Base-by-base conservation (phyloP, 2,888 invertebrate genomes). In the Synanthedon formicaeformis region DNA sequence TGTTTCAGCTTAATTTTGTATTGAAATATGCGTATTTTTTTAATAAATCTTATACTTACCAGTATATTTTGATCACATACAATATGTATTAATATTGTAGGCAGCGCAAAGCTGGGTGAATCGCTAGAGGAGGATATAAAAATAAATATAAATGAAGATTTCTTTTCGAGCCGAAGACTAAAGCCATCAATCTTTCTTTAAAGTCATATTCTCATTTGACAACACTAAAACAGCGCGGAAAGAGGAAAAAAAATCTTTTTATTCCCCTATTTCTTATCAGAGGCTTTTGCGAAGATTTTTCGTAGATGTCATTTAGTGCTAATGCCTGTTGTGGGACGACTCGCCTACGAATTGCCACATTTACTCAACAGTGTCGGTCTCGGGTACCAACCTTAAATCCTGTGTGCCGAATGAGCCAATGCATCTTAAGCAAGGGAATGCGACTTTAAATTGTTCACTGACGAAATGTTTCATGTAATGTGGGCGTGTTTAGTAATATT, bases 241-340 rank as follows among this genome's bases (percentile, higher is more conserved):
- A 65, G 61, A 67, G 59, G 49, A 62, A 65, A 61, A n/a, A 73
- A 75, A 73, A 73, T 77, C 74, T 75, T 74, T 78, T 75, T 75
- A 78, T 74, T 74, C 73, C 72, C 75, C 71, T 67, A 75, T 78
- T 73, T 64, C 75, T 76, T 81, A 80, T 82, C 78, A 73, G 60
- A 59, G 66, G 62, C 69, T 65, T 72, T 67, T 66, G 72, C 67
- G 70, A 73, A 78, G 80, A 81, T 78, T 84, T 80, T 82, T 81
- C 76, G 79, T 78, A 64, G 81, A 77, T 81, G 83, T 85, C 84
- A 85, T 86, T 86, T 85, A 79, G 86, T 84, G 85, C 73, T 85
- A 86, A 85, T 84, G 86, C 78, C 66, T 76, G 77, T 77, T 75
- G 78, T 69, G 75, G 78, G 75, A 69, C 78, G 81, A 75, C 73